Evolutionary conservation across 2,888 invertebrate species (phyloP).

Genomic region (Pollenia griseotomentosa): DNA sequence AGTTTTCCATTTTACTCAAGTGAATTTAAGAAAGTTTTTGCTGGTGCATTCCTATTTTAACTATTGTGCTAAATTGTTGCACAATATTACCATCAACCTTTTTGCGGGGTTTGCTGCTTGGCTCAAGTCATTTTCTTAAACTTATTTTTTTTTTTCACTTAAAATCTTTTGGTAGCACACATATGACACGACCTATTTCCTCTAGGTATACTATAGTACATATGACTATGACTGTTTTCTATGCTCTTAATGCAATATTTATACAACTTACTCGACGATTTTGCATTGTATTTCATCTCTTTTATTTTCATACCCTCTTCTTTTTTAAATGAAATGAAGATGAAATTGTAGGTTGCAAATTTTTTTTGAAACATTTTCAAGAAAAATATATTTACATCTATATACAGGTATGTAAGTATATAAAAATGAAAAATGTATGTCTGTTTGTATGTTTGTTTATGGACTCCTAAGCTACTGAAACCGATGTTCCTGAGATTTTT

Average conservation of each 20-base stretch:
- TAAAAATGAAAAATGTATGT: too few relatives aligned
- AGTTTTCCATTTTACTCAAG: not conserved
- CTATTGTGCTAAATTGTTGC: conserved; percentile 1
- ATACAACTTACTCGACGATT: not conserved
- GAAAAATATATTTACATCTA: too few relatives aligned
- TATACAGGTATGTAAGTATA: too few relatives aligned
- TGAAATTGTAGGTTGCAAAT: too few relatives aligned
- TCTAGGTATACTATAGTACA: conserved; percentile 48
- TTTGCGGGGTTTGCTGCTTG: not conserved
- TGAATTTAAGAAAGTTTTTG: not conserved
- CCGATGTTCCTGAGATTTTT: too few relatives aligned
- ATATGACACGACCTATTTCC: conserved; percentile 68
- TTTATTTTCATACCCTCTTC: not conserved
- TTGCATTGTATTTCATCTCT: not conserved
- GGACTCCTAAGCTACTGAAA: too few relatives aligned
- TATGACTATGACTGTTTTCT: conserved; percentile 23
- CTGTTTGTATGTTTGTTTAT: too few relatives aligned
- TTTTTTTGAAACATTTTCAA: too few relatives aligned
- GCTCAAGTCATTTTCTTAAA: conserved; percentile 9
- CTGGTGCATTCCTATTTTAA: not conserved
- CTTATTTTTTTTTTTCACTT: conserved; percentile 39
- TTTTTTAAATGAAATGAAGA: not conserved
- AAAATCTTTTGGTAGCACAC: conserved; percentile 55
- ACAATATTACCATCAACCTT: not conserved
- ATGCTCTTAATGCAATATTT: not conserved